Conservation (phyloP, 2,797 vertebrate genomes). For the Mallotus villosus region DNA sequence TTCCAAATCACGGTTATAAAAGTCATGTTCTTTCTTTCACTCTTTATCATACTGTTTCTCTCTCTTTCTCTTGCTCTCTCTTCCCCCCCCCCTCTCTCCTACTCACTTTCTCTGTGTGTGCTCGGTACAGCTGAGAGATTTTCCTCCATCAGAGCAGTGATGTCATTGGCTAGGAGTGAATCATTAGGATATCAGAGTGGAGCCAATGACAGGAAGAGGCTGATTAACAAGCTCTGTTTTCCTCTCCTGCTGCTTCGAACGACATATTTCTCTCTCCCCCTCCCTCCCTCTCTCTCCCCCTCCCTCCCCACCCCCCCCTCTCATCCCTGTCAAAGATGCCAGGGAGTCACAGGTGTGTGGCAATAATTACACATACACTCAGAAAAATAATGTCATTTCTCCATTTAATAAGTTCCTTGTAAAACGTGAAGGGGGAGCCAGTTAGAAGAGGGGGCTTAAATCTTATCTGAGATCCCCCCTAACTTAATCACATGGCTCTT, state of each 20-base stretch:
- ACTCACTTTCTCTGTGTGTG: not conserved
- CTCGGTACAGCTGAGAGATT: conserved; percentile 5
- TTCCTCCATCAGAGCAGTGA: conserved; percentile 44
- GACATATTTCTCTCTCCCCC: conserved; percentile 58
- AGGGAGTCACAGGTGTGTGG: conserved; percentile 96
- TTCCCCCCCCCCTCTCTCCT: not conserved
- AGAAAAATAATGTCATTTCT: conserved; percentile 88
- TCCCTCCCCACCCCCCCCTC: conserved; percentile 45
- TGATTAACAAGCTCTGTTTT: conserved; percentile 73
- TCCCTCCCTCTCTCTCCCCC: conserved; percentile 23
- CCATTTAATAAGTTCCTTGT: conserved; percentile 98
- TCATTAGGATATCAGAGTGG: conserved; percentile 79
- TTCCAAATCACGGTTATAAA: conserved; percentile 5
- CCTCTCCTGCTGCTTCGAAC: conserved; percentile 70
- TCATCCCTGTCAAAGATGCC: conserved; percentile 74
- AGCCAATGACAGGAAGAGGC: conserved; percentile 74
- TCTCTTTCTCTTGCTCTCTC: conserved; percentile 42
- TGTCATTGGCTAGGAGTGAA: conserved; percentile 72
- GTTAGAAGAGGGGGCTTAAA: conserved; percentile 77
- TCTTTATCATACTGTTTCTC: conserved; percentile 37
- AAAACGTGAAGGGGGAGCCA: conserved; percentile 74
- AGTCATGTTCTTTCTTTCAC: conserved; percentile 18
- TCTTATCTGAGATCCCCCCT: conserved; percentile 96
- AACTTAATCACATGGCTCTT: conserved; percentile 99
- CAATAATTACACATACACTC: conserved; percentile 97